Percentiles rank a stretch among this genome's conserved stretches.
Conservation (phyloP, 2,797 vertebrate species). For the Phalloptychus januarius region DNA sequence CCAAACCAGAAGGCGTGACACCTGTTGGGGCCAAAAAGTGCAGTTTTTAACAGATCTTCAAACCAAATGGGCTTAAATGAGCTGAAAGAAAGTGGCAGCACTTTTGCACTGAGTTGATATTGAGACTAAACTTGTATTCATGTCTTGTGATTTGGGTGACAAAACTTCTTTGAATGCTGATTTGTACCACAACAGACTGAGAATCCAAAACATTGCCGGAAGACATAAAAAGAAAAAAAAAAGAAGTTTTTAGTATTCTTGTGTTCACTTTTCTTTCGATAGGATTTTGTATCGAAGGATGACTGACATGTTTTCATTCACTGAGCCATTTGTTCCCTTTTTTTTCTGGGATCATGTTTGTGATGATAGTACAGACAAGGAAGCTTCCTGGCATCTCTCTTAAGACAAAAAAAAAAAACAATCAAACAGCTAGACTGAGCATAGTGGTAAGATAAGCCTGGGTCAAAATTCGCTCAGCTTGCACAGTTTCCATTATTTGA, state of each 20-base stretch:
- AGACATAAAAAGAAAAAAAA: too few relatives aligned
- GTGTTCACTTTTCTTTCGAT: too few relatives aligned
- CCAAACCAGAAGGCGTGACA: not conserved
- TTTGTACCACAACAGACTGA: too few relatives aligned
- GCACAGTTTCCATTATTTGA: not conserved
- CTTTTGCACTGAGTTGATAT: not conserved
- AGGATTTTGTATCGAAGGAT: too few relatives aligned
- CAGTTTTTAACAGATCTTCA: not conserved
- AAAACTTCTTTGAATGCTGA: not conserved
- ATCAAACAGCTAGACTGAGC: not conserved
- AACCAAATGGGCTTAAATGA: not conserved
- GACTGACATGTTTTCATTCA: too few relatives aligned
- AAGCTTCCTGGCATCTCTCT: not conserved
- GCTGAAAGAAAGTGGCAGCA: not conserved
- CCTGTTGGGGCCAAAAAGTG: not conserved
- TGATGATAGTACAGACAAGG: not conserved
- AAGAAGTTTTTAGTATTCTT: too few relatives aligned
- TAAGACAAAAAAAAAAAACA: too few relatives aligned
- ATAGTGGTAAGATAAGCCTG: not conserved
- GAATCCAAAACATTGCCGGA: too few relatives aligned
- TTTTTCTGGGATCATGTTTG: not conserved
- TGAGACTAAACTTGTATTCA: not conserved
- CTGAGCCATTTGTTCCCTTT: too few relatives aligned
- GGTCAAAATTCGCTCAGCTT: not conserved
- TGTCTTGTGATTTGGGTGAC: not conserved